Evolutionary conservation across 2,888 invertebrate species (phyloP), one percentile per base, ranked within the genome.

Genomic region (Lasioglossum vierecki): DNA sequence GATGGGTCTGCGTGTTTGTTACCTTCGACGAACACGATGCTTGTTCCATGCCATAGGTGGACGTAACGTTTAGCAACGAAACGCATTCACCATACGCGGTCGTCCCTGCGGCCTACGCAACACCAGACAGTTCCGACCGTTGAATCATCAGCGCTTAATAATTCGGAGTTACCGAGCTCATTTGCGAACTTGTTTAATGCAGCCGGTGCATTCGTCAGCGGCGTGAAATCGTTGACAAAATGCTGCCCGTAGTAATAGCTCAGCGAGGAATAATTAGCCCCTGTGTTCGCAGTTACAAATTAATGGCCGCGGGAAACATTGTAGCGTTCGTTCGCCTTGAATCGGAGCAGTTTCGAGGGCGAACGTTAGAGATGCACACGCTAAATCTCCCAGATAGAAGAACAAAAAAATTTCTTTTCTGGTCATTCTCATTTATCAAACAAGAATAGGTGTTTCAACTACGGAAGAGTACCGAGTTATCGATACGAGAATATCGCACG

Each of bases 1-100:
- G 81, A 88, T 81, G 75, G 83, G 39, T 41, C 63, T 39, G 60
- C 57, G 74, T 53, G 79, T 35, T 35, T 60, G 83, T 83, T 85
- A 79, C 79, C 83, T 78, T 85, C 85, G 88, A 88, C 81, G 75
- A 79, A 75, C 79, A 79, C 83, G 68, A 79, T 71, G 79, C 68
- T 79, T 49, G 74, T 63, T 80, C 53, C 44, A 66, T 35, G 73
- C 44, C 66, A 71, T 72, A 66, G 68, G 66, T 79, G 83, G 80
- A 88, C 88, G 79, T 88, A 88, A 88, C 88, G 73, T 88, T 81
- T 78, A 81, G 75, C 79, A 81, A 81, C 80, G 81, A 6, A 75
- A 75, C 75, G 83, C 30, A 71, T 53, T 78, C 60, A 57, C 78
- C 83, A 60, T 71, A n/a, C 76, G 88, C 72, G 88, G 88, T 68